Base-by-base conservation (phyloP, 2,113 vertebrate genomes). In the Oryzias javanicus region DNA sequence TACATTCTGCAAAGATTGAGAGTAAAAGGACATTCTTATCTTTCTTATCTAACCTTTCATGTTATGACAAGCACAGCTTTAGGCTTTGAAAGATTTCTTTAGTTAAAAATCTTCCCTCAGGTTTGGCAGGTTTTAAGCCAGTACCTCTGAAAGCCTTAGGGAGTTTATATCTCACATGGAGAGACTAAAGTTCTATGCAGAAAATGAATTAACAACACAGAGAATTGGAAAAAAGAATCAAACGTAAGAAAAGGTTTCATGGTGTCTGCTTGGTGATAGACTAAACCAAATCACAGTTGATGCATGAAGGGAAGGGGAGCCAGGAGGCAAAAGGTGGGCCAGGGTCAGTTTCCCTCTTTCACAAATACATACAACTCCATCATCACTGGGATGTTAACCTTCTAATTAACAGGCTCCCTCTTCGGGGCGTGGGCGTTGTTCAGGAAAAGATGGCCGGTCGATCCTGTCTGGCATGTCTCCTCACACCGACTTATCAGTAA, bases 101-200 rank as follows among this genome's bases (percentile, higher is more conserved):
- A 40, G 40, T 17, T 46, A 3, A n/a, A 25, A 27, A 4, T 14
- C 7, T 46, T 40, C n/a, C 42, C 16, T 58, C 74, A 55, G 41
- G 54, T 66, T 48, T 66, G 65, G 53, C 80, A 67, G 48, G 55
- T 72, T 77, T 54, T 59, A 47, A 58, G 25, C 14, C 42, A 17
- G 20, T 24, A 1, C 8, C 44, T 5, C n/a, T 3, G 17, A 4
- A 10, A 47, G n/a, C 4, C 10, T 35, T 35, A 2, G 10, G 10
- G 1, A 35, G 10, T 35, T 35, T 12, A 35, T 12, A 35, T 35
- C 8, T 12, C 35, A 12, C 35, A 35, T 3, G 35, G 10, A 35
- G 35, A 35, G 7, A 35, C 10, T 12, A 35, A 35, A 35, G 35
- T 35, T 35, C 35, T 35, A 12, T 3, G 8, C 29, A 35, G 35